Evolutionary conservation across 2,797 vertebrate genomes (phyloP).

Genomic region (Pantherophis vulpinus): DNA sequence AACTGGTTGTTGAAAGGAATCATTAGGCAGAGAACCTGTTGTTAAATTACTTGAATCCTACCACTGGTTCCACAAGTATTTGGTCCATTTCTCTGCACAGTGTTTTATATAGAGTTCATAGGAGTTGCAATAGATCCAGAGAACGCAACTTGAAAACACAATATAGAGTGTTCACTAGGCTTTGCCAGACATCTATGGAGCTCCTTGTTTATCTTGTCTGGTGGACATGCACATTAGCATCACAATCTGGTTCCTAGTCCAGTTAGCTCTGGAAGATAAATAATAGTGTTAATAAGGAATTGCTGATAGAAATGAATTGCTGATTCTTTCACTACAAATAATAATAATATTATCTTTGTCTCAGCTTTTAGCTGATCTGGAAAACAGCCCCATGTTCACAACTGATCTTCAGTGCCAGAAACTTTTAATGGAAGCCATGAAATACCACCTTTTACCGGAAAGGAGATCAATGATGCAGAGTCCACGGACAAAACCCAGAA

Average conservation of each 20-base stretch:
- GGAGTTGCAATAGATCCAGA: background rate
- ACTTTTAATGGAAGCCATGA: slow-evolving; percentile 98
- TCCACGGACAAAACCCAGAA: slow-evolving; percentile 93
- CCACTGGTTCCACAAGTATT: background rate
- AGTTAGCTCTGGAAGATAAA: background rate
- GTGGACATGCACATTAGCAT: background rate
- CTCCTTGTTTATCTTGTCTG: too few relatives aligned
- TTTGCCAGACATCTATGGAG: background rate
- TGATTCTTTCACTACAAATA: background rate
- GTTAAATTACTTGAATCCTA: too few relatives aligned
- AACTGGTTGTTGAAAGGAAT: too few relatives aligned
- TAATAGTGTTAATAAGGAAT: background rate
- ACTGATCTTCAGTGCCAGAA: slow-evolving; percentile 96
- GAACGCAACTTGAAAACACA: background rate
- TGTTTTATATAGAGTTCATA: background rate
- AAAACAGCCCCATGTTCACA: slow-evolving; percentile 95
- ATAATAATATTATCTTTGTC: slow-evolving; percentile 35
- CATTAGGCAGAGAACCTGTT: too few relatives aligned
- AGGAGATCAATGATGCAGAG: slow-evolving; percentile 94
- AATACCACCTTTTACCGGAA: slow-evolving; percentile 95
- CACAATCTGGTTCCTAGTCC: too few relatives aligned
- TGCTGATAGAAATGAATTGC: background rate
- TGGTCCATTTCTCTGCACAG: background rate
- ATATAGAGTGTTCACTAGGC: too few relatives aligned
- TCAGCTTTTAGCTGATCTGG: slow-evolving; percentile 93